Percentiles rank a stretch among this genome's conserved stretches.
Conservation (phyloP, 2,113 vertebrate species). For the Sus scrofa region T2T-Sscrofa CM000824.6:163800501-163801000, state of each 20-base stretch:
- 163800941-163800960: neutral
- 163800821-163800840: neutral
- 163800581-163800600: neutral
- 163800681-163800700: constrained; percentile 47
- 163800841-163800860: constrained; percentile 13
- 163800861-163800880: neutral
- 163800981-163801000: neutral
- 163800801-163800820: constrained; percentile 8
- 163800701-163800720: neutral
- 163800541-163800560: neutral
- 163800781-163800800: neutral
- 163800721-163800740: neutral
- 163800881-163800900: neutral
- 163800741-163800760: neutral
- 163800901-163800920: neutral
- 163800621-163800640: neutral
- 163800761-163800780: constrained; percentile 48
- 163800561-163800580: neutral
- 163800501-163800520: neutral
- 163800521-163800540: constrained; percentile 55
- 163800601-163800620: constrained; percentile 26
- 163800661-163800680: neutral
- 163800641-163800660: neutral
- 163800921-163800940: neutral
- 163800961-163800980: neutral